Percentiles rank a stretch among this genome's conserved stretches.
Conservation (phyloP, 2,113 vertebrate species). For the Atherinomorus stipes region DNA sequence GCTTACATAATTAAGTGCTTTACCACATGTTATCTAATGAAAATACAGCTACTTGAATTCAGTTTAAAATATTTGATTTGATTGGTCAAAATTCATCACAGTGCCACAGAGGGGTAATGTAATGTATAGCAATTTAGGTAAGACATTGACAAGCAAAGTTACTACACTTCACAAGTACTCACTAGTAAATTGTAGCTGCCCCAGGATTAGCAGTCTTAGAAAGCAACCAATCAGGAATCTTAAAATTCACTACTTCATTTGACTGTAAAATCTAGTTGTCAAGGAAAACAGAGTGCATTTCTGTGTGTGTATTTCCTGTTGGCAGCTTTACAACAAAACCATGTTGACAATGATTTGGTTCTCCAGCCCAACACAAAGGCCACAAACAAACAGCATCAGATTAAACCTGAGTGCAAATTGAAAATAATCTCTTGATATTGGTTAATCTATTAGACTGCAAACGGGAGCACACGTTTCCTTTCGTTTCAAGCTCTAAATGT, state of each 20-base stretch:
- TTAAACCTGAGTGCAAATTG: neutral
- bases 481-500: too few species aligned
- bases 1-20: too few species aligned
- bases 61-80: too few species aligned
- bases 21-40: too few species aligned
- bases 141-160: constrained; percentile 35
- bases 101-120: too few species aligned
- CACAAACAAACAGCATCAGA: neutral
- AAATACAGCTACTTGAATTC: too few species aligned
- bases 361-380: neutral
- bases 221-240: neutral
- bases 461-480: too few species aligned
- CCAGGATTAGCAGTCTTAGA: neutral
- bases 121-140: neutral
- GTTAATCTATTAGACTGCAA: neutral
- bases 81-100: too few species aligned
- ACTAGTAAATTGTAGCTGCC: neutral
- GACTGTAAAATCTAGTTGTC: constrained; percentile 42
- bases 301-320: neutral
- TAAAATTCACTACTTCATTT: constrained; percentile 7
- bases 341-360: constrained; percentile 12
- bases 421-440: neutral
- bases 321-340: neutral
- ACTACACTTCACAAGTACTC: neutral
- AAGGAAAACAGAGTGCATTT: neutral